Evolutionary conservation across 1,140 invertebrate species (phyloP), one percentile per base, ranked within the genome.

Genomic region (Druon quercuslanigerum): DNA sequence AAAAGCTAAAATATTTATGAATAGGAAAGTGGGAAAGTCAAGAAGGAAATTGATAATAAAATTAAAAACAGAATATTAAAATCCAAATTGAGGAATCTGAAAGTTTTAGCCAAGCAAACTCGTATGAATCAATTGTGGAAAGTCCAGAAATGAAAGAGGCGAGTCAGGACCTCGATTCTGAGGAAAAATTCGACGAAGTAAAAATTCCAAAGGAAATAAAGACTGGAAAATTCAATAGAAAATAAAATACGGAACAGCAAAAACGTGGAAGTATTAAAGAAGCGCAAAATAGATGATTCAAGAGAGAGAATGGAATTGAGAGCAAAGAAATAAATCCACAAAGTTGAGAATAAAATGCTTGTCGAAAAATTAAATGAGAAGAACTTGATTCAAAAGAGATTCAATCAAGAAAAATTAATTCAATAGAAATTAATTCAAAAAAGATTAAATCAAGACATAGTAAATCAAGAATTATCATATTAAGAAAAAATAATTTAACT

Each of bases 211-310:
- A 76, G 57, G 13, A 17, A 25, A 82, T 82, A 73, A 51, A 54
- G n/a, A 80, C 85, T 76, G 84, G 87, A 83, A 46, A 11, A 11
- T 11, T 46, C 1, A 46, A 46, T 46, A 7, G 40, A 9, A 46
- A 46, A 46, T 0, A 11, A 46, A 46, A 46, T 46, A 46, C 40
- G 7, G 40, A 46, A 33, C 19, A 57, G n/a, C 57, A 46, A 51
- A 75, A 80, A 72, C 13, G 54, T 40, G 78, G 50, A 8, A 84
- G 80, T 33, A 73, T 88, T n/a, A 91, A 90, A 74, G 84, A 91
- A 80, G 84, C 86, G 12, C 90, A 9, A 89, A 87, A 72, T 88
- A 90, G 83, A 75, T 90, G 14, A 90, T 91, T 57, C 85, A n/a
- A n/a, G 88, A 81, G 86, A 87, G 71, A 91, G 89, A 75, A 86